phyloP scores from a whole-genome alignment of 2,888 invertebrate species.

The Eilema caniola region DNA sequence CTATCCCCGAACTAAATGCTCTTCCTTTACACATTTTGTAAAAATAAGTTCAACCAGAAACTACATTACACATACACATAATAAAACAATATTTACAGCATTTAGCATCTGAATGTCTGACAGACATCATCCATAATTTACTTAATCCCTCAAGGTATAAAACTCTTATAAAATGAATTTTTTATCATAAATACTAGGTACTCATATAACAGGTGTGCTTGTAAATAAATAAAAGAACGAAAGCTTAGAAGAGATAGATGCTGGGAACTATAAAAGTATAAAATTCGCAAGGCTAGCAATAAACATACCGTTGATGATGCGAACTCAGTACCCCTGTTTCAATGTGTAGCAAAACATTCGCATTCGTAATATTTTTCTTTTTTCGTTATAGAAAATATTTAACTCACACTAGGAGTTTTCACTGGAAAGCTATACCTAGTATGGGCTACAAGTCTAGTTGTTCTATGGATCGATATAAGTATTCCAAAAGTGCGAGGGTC shows the following conservation, averaged over 20 bases:
- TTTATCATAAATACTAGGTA: slow-evolving; percentile 43
- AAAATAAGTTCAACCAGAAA: neutral
- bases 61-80: neutral
- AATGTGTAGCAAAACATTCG: slow-evolving; percentile 42
- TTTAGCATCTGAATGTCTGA: neutral
- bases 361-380: too few species aligned
- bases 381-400: neutral
- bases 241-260: slow-evolving; percentile 50
- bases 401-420: neutral
- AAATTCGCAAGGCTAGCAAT: slow-evolving; percentile 65
- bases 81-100: neutral
- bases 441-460: neutral
- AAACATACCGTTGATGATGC: slow-evolving; percentile 70
- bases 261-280: slow-evolving; percentile 62
- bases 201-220: slow-evolving; percentile 46
- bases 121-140: neutral
- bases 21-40: neutral
- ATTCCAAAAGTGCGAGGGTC: neutral
- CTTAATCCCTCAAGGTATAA: slow-evolving; percentile 12
- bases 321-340: slow-evolving; percentile 62
- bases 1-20: slow-evolving; percentile 36
- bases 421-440: neutral
- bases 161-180: neutral
- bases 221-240: slow-evolving; percentile 58
- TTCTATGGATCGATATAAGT: neutral